Evolutionary conservation across 2,888 invertebrate genomes (phyloP).

Genomic region (Antheraea assamensis): DNA sequence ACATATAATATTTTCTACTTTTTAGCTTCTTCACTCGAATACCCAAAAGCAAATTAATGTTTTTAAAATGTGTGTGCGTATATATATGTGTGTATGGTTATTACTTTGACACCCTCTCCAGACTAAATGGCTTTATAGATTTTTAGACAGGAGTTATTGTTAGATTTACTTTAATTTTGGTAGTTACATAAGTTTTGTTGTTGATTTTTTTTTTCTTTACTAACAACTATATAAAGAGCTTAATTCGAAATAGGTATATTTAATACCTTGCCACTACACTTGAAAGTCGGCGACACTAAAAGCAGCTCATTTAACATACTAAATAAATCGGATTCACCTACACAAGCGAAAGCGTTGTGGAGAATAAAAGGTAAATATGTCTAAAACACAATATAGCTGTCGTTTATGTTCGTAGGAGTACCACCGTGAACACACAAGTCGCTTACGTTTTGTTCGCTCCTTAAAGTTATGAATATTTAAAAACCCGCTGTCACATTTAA

Average conservation of each 20-base stretch:
- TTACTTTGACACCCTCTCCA: too few relatives aligned
- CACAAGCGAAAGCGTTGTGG: not conserved
- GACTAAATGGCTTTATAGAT: too few relatives aligned
- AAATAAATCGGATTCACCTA: not conserved
- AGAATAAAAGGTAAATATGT: not conserved
- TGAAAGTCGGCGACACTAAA: not conserved
- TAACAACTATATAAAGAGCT: not conserved
- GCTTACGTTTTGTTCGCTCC: not conserved
- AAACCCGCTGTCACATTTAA: conserved; percentile 9
- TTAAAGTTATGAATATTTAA: conserved; percentile 3
- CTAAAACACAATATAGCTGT: not conserved
- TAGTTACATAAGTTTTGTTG: too few relatives aligned
- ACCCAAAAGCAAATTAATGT: too few relatives aligned
- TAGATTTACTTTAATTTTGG: too few relatives aligned
- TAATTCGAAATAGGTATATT: not conserved
- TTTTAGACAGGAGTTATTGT: too few relatives aligned
- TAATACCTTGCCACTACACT: not conserved
- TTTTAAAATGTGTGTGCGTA: too few relatives aligned
- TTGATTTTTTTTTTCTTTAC: too few relatives aligned
- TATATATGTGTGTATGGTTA: too few relatives aligned
- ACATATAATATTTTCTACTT: too few relatives aligned
- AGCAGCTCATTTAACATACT: not conserved
- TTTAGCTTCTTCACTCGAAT: too few relatives aligned
- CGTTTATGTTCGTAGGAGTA: not conserved
- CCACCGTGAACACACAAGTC: not conserved